Percentiles rank a stretch among this genome's conserved stretches.
Evolutionary conservation across 2,113 vertebrate genomes (phyloP).

Genomic region (Sula dactylatra): DNA sequence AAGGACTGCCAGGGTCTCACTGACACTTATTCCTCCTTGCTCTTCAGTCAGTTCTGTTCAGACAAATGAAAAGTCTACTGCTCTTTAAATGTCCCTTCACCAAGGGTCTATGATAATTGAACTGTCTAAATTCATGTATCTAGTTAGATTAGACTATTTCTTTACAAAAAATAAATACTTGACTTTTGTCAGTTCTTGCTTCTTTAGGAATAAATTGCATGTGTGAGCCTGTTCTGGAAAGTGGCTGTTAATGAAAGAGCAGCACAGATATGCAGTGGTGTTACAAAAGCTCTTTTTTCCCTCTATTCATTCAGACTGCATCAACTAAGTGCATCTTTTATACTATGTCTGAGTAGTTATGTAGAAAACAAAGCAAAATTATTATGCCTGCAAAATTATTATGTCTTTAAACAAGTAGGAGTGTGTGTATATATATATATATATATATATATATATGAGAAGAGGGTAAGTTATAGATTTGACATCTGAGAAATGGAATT

Average conservation of each 20-base stretch:
- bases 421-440: neutral
- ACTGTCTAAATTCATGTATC: slow-evolving; percentile 27
- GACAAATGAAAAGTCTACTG: slow-evolving; percentile 15
- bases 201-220: neutral
- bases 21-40: neutral
- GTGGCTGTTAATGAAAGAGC: neutral
- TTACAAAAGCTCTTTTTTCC: neutral
- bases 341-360: neutral
- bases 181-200: neutral
- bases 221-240: neutral
- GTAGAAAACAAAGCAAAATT: neutral
- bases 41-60: neutral
- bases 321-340: neutral
- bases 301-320: neutral
- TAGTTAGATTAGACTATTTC: slow-evolving; percentile 16
- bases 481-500: neutral
- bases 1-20: neutral
- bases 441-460: too few species aligned
- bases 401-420: neutral
- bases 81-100: slow-evolving; percentile 5
- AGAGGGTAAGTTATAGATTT: neutral
- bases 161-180: slow-evolving; percentile 3
- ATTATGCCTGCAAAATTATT: neutral
- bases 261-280: neutral
- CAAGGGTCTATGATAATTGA: slow-evolving; percentile 23